Percentiles rank a stretch among this genome's conserved stretches.
Evolutionary conservation across 2,113 vertebrate species (phyloP).

Genomic region (Eubucco bourcierii): DNA sequence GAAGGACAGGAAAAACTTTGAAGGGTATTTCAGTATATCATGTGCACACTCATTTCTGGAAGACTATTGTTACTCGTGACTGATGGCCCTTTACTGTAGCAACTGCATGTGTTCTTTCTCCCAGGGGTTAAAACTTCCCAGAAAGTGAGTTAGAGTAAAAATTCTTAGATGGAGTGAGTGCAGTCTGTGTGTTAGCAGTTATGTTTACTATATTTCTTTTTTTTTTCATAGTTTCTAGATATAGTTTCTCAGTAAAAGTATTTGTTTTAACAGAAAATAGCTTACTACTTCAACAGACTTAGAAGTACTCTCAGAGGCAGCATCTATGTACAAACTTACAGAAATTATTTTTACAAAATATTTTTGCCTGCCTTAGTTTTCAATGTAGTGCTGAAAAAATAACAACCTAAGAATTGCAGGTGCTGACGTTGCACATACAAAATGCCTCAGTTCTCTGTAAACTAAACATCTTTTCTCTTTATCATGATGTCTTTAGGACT

Average conservation of each 20-base stretch:
- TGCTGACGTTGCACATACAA: not conserved
- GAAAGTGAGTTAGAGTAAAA: not conserved
- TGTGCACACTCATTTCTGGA: not conserved
- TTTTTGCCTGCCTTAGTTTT: not conserved
- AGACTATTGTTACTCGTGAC: not conserved
- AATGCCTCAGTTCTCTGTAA: not conserved
- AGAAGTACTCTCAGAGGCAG: not conserved
- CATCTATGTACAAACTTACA: not conserved
- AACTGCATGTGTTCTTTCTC: not conserved
- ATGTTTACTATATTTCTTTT: not conserved
- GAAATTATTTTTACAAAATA: not conserved
- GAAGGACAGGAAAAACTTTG: not conserved
- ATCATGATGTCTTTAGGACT: not conserved
- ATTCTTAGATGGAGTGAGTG: not conserved
- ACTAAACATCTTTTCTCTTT: not conserved
- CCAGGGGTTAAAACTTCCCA: not conserved
- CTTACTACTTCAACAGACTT: not conserved
- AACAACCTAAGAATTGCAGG: not conserved
- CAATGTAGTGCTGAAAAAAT: not conserved
- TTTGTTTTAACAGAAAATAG: not conserved
- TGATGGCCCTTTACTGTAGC: not conserved
- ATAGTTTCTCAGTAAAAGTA: not conserved
- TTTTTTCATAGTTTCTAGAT: not conserved
- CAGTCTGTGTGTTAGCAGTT: not conserved
- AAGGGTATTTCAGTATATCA: not conserved